Evolutionary conservation across 2,888 invertebrate genomes (phyloP).

Genomic region (Kuschelorhynchus macadamiae): DNA sequence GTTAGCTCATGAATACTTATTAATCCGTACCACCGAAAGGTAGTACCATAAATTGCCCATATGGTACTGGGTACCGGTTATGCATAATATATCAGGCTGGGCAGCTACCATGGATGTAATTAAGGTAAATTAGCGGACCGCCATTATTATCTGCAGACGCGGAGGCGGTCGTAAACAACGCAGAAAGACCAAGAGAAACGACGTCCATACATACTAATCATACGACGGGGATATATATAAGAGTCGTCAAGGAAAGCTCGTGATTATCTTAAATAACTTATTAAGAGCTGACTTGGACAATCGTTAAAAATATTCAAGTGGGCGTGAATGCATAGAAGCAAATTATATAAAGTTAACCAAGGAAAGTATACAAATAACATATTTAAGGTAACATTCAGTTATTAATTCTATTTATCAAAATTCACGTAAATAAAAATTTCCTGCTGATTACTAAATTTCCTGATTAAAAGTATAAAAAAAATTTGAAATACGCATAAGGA

Average conservation of each 20-base stretch:
- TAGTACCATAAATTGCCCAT: slow-evolving; percentile 46
- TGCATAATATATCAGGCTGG: slow-evolving; percentile 45
- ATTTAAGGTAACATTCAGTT: no score
- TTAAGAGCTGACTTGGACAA: no score
- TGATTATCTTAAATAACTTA: slow-evolving; percentile 35
- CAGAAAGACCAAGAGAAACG: slow-evolving; percentile 42
- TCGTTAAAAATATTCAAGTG: no score
- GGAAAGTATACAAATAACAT: no score
- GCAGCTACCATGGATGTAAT: slow-evolving; percentile 48
- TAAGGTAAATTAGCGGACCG: slow-evolving; percentile 48
- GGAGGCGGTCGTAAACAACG: slow-evolving; percentile 48
- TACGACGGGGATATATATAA: slow-evolving; percentile 30
- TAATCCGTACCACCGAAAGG: slow-evolving; percentile 38
- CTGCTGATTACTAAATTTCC: no score
- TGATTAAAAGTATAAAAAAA: no score
- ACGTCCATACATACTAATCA: slow-evolving; percentile 45
- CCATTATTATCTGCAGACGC: slow-evolving; percentile 49
- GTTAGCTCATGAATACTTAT: slow-evolving; percentile 10
- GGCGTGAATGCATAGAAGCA: no score
- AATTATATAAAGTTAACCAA: no score
- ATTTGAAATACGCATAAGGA: no score
- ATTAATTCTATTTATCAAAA: no score
- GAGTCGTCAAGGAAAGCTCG: slow-evolving; percentile 24
- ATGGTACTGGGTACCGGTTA: slow-evolving; percentile 49
- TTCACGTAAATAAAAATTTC: no score